Base-by-base conservation (phyloP, 2,113 vertebrate genomes). In the Oenanthe oenanthe region DNA sequence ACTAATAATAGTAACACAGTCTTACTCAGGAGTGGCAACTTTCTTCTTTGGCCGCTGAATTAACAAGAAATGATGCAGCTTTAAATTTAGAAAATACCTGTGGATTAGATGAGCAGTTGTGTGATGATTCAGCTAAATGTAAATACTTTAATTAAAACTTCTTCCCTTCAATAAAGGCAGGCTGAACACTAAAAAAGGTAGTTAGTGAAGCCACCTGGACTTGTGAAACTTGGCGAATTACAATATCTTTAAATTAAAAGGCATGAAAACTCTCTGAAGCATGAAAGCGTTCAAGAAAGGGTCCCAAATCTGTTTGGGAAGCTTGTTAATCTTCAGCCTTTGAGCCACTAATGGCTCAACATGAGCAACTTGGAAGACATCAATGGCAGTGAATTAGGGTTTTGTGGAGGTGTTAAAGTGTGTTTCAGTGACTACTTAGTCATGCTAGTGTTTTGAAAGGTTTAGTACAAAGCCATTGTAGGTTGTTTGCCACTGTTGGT, bases 101-200 rank as follows among this genome's bases (percentile, higher is more conserved):
- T 92, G 45, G 42, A 60, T 94, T 88, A 83, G 56, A 74, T 90
- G 85, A 96, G 75, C 73, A 80, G 51, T 80, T 5, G 2, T 83
- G 51, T 83, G 85, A 84, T 96, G 94, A 95, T 70, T 95, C 94
- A 94, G 62, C 72, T 93, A 60, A 89, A 81, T 36, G 71, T 85
- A 93, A 97, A 47, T 74, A 62, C 62, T 85, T 81, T 54, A 95
- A 95, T 94, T 94, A 95, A 88, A 95, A 90, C 40, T 83, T 93
- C 58, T 82, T 86, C 40, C 67, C 81, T 93, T 95, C 88, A 86
- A 21, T 86, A 77, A 90, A 94, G 51, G 26, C 63, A 74, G 43
- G 47, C 62, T 71, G 45, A 89, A 76, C 25, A 17, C 74, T 72
- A 8, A 79, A 85, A 93, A 57, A 72, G 31, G 56, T 83, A 57